Base-by-base conservation (phyloP, 2,888 invertebrate genomes). In the Podotricha telesiphe region DNA sequence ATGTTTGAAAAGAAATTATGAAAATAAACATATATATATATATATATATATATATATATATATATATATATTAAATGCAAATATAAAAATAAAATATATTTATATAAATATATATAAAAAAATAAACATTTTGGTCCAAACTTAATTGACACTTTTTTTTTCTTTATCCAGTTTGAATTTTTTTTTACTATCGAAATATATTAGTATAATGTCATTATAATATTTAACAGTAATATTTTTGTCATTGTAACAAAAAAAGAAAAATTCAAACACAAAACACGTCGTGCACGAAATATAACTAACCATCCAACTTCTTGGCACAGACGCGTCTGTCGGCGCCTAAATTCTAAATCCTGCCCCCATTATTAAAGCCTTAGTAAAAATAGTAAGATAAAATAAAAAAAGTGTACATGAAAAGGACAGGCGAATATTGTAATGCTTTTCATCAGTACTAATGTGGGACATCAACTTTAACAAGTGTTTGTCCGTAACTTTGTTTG, bases 291-390 rank as follows among this genome's bases (percentile, higher is more conserved):
- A 69, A 72, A 67, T 55, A 51, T 34, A 28, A 62, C 28, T 11
- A 55, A 6, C 4, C 55, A 20, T 65, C 56, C 50, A 51, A 45
- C 66, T 67, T 73, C 55, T 70, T 70, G 70, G 72, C 68, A 68
- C 58, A n/a, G 56, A 55, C 48, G 47, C 65, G 55, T 71, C 74
- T 66, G 67, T 70, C 69, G 69, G 65, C 72, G 64, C 66, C 73
- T 71, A 73, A 70, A 74, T 74, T 68, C 67, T 63, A 71, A 70
- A 59, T 70, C 59, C 71, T 73, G 73, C 68, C 62, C 65, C 59
- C 67, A 71, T 71, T 71, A 71, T 68, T 62, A 68, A 68, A 65
- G 62, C 58, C 63, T 63, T 67, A 66, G 50, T 62, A 58, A 61
- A 70, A 68, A 40, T 47, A 66, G n/a, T 55, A 56, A 59, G 50